phyloP scores from a whole-genome alignment of 2,797 vertebrate genomes.

The Crocidura indochinensis region DNA sequence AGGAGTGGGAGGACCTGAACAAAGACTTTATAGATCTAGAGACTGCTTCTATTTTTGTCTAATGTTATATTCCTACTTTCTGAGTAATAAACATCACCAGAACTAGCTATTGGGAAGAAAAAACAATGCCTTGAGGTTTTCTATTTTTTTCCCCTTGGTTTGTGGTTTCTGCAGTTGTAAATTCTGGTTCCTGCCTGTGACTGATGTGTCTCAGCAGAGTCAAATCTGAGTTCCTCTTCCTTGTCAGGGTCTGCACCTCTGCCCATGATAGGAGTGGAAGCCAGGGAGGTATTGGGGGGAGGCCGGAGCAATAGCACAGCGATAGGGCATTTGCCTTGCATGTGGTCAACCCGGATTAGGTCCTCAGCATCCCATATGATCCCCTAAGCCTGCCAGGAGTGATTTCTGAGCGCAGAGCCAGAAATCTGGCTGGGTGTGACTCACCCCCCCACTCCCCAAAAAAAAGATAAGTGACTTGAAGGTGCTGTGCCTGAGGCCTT shows the following conservation, averaged over 20 bases:
- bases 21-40: slow-evolving; percentile 39
- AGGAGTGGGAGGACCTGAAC: background rate
- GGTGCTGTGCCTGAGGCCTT: background rate
- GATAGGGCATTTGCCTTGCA: too few relatives aligned
- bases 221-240: background rate
- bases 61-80: slow-evolving; percentile 49
- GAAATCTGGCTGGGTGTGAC: too few relatives aligned
- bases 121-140: background rate
- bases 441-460: too few relatives aligned
- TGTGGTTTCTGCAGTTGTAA: slow-evolving; percentile 44
- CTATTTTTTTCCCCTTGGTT: background rate
- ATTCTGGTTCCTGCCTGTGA: background rate
- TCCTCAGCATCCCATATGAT: too few relatives aligned
- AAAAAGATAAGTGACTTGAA: background rate
- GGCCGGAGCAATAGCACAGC: too few relatives aligned
- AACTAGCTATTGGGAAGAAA: slow-evolving; percentile 52
- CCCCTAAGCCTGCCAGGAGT: too few relatives aligned
- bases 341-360: too few relatives aligned
- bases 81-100: slow-evolving; percentile 69
- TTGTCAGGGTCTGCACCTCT: background rate
- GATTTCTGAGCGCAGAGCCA: too few relatives aligned
- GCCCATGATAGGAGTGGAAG: background rate
- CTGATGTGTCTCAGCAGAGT: slow-evolving; percentile 27
- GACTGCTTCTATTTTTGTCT: slow-evolving; percentile 73
- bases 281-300: background rate